Evolutionary conservation across 2,797 vertebrate genomes (phyloP), one percentile per base, ranked within the genome.

Genomic region (Molossus molossus): DNA sequence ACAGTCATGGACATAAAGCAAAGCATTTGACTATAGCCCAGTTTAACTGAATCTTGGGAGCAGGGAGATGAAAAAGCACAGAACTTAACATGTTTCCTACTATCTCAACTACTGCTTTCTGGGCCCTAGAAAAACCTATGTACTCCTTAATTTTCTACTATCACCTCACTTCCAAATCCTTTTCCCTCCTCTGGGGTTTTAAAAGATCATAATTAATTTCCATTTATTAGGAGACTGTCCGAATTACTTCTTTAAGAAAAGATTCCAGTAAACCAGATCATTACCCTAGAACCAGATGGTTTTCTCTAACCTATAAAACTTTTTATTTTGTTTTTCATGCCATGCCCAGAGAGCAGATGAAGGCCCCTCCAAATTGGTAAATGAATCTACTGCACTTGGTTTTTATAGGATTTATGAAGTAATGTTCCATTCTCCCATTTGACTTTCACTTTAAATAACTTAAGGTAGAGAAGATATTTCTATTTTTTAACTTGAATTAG

Each of bases 151-250:
- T 80, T 96, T 81, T 89, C 57, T 92, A 40, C 86, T 92, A 79
- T 53, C 80, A 91, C 9, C 3, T 87, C 21, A 2, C 11, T 93
- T 91, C 69, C 55, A 94, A 96, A 76, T 92, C n/a, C 58, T 94
- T 88, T 73, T 23, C 48, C 40, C 27, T 90, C 53, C 73, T 27
- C 64, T 70, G n/a, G 23, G 20, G 14, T 87, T 95, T 89, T 87
- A 89, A 72, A 92, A 96, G 50, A 80, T 12, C 75, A 55, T 58
- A 95, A 83, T 91, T 95, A 77, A 95, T 95, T 83, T 89, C 82
- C 53, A 72, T 79, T 91, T 94, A 89, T 90, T 93, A 97, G 79
- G 21, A 95, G 27, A 84, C 75, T 69, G 13, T 89, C 90, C 80
- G 50, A 62, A 48, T 77, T 87, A 73, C 62, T 87, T 88, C 48